Evolutionary conservation across 2,113 vertebrate genomes (phyloP), one percentile per base, ranked within the genome.

Genomic region (Sylvilagus bachmani): DNA sequence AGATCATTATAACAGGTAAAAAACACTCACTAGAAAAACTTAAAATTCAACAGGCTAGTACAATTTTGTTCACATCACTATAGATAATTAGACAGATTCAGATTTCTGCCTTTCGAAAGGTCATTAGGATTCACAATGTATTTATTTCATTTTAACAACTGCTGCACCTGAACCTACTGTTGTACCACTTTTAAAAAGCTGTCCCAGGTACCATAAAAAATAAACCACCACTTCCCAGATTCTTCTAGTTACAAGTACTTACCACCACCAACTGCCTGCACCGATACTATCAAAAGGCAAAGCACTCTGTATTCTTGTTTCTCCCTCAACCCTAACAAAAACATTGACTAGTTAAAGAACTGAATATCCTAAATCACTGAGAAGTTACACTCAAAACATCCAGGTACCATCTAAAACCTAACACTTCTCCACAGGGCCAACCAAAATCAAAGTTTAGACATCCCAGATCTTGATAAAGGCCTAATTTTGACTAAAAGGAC

Each of bases 1-100:
- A 79, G 64, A 95, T 89, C 77, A 91, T 44, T 94, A 77, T 86
- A 78, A 83, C 73, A 95, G 58, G 58, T 89, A 90, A 94, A 96
- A 92, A 96, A 92, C 14, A 66, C 51, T 92, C 91, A 95, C 33
- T 79, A 86, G 77, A 85, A 96, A 85, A 90, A 82, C 33, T 81
- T 93, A 38, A 83, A 92, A 89, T 90, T 95, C 88, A 92, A 61
- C 49, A 90, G 64, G 55, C 70, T 86, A 93, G 78, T 92, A 95
- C 97, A 96, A 96, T 91, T 73, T 95, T 71, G 92, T 88, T 95
- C 61, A 71, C 66, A 84, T 91, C 74, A 95, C 75, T 92, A 80
- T 14, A 86, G 78, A 88, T 96, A 92, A 96, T 95, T 91, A 95
- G 82, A 94, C 69, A 96, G 62, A 82, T 96, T 67, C 78, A 91